Evolutionary conservation across 2,888 invertebrate species (phyloP), one percentile per base, ranked within the genome.

Genomic region (Coenonympha arcania): DNA sequence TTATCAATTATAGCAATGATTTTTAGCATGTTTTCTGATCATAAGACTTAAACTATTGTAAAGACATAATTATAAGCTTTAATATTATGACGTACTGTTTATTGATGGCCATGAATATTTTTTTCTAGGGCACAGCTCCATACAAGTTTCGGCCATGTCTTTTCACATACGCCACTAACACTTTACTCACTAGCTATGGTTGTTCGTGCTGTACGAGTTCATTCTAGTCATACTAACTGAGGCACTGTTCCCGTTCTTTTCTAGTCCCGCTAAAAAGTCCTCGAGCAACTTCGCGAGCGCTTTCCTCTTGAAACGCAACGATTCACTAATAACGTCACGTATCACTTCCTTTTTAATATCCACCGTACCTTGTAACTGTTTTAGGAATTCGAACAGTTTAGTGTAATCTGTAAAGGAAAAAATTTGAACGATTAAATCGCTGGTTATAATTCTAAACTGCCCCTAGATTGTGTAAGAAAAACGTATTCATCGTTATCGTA

Each of bases 291-390:
- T 87, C 22, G 92, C 92, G 57, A 94, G 83, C 60, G 89, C 88
- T 70, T 91, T 90, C 62, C 93, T 87, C 73, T 94, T 94, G 76
- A 94, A 94, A 64, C 94, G 87, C 62, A 92, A 80, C 37, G 93
- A 91, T 83, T 94, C 94, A 62, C 90, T 89, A 61, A 93, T 91
- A 57, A 93, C 89, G 66, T 93, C 90, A 61, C 90, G 89, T 55
- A 93, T 84, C 75, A 93, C 89, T 65, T 89, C 88, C 59, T 91
- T 89, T 77, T 91, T 90, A 66, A 89, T 87, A 62, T 92, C 91
- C 50, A 89, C 76, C 65, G 89, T 88, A 60, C 93, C 93, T 81
- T 91, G 90, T 62, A 93, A 86, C 58, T 89, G 89, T 74, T 90
- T 90, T 66, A 93, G 86, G 63, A 89, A 88, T 60, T 90, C 89